Conservation (phyloP, 37 sponge, comb jelly and placozoan species). For the Haliclona indistincta region DNA sequence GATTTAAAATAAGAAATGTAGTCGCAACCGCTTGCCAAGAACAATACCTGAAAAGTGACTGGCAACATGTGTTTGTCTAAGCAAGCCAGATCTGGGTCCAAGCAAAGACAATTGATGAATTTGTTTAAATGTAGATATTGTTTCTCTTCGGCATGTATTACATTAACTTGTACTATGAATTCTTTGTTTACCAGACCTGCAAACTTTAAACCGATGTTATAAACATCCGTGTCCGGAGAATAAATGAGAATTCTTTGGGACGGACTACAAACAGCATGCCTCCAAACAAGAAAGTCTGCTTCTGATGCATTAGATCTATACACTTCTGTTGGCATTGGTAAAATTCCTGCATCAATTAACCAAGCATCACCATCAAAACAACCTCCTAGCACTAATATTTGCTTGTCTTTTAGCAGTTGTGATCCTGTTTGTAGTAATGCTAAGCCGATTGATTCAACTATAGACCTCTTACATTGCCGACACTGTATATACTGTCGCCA, state of each 20-base stretch:
- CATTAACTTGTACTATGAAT: neutral
- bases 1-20: constrained; percentile 4
- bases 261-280: neutral
- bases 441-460: constrained; percentile 2
- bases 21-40: neutral
- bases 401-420: neutral
- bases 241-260: neutral
- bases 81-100: neutral
- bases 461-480: neutral
- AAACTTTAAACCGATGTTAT: neutral
- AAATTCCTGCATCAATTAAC: neutral
- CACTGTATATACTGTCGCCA: neutral
- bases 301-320: constrained; percentile 5
- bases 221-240: constrained; percentile 2
- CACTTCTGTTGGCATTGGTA: neutral
- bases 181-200: neutral
- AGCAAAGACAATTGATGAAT: neutral
- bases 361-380: constrained; percentile 7
- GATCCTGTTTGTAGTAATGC: neutral
- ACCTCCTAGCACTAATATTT: neutral
- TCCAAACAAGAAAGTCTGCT: neutral
- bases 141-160: neutral
- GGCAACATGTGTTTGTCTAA: neutral
- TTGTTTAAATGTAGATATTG: neutral
- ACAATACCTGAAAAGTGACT: neutral